phyloP scores from a whole-genome alignment of 2,888 invertebrate species.

The Odiellus spinosus region DNA sequence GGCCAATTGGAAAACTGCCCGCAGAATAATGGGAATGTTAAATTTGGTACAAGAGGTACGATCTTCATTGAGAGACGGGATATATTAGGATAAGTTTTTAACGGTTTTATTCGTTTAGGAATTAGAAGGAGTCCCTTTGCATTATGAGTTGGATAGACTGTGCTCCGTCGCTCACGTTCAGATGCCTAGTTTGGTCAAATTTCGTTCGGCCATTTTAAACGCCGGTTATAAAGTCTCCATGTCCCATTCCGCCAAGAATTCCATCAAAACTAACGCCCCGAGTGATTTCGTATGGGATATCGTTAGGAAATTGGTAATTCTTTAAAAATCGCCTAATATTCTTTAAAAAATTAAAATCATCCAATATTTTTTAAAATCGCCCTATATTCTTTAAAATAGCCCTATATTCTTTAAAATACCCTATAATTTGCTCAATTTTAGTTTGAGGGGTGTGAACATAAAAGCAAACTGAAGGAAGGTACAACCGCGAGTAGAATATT shows the following conservation, averaged over 20 bases:
- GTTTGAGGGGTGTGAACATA: too few relatives aligned
- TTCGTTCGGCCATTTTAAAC: conserved; percentile 75
- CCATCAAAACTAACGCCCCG: conserved; percentile 87
- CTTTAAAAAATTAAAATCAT: too few relatives aligned
- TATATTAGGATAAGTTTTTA: neutral
- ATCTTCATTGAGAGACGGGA: conserved; percentile 2
- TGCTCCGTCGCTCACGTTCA: conserved; percentile 47
- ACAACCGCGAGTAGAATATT: too few relatives aligned
- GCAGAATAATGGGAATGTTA: conserved; percentile 54
- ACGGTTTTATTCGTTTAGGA: conserved; percentile 36
- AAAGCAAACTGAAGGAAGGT: too few relatives aligned
- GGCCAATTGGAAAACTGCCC: conserved; percentile 17
- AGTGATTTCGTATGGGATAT: conserved; percentile 76
- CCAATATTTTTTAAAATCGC: too few relatives aligned
- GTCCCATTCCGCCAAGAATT: conserved; percentile 73
- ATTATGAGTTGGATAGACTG: conserved; percentile 64
- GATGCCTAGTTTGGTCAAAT: conserved; percentile 49
- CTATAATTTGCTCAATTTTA: conserved; percentile 24
- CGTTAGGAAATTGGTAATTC: conserved; percentile 54
- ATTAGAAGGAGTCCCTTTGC: conserved; percentile 63
- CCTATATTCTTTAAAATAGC: too few relatives aligned
- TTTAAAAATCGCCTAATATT: neutral
- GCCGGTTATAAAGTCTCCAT: conserved; percentile 79
- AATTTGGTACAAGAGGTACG: conserved; percentile 44
- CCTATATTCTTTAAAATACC: conserved; percentile 8